A percentile compares a stretch with the other conserved stretches of the same genome.
These are phyloP conservation scores for Anagyrus pseudococci DNA, from an alignment of 2,888 invertebrate genomes.

Conservation along the genomic window DNA sequence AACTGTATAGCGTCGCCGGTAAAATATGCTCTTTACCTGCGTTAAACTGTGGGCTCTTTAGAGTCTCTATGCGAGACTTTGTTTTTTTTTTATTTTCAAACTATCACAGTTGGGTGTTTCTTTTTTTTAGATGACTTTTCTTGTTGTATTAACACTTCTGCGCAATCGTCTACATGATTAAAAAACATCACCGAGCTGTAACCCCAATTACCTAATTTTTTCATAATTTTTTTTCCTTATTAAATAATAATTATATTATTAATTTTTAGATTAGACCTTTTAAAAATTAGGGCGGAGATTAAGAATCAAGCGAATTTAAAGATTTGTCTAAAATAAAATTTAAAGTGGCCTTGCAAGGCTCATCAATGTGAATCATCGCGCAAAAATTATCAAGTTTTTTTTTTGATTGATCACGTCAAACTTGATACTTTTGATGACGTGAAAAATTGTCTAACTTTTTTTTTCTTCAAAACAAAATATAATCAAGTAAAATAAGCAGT, in stretches of 20 bases:
- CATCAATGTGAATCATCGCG: neutral
- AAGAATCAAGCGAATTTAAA: slow-evolving; percentile 30
- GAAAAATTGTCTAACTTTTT: neutral
- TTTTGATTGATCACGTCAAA: neutral
- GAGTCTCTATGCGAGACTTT: slow-evolving; percentile 29
- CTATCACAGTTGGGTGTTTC: slow-evolving; percentile 40
- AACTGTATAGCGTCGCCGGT: slow-evolving; percentile 28
- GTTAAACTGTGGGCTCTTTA: slow-evolving; percentile 24
- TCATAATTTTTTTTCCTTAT: slow-evolving; percentile 22
- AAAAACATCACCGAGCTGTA: slow-evolving; percentile 27
- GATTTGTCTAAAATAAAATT: neutral
- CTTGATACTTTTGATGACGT: neutral
- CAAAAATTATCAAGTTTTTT: neutral
- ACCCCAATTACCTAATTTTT: slow-evolving; percentile 26
- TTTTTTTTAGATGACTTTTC: slow-evolving; percentile 36
- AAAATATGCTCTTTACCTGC: slow-evolving; percentile 28
- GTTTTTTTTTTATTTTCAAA: slow-evolving; percentile 25
- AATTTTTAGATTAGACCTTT: slow-evolving; percentile 26
- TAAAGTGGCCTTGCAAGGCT: neutral
- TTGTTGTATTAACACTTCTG: slow-evolving; percentile 28
- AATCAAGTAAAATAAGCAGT: slow-evolving; percentile 5
- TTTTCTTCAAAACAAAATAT: slow-evolving; percentile 8
- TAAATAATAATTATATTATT: slow-evolving; percentile 19
- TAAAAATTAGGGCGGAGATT: slow-evolving; percentile 25
- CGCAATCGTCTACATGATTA: slow-evolving; percentile 23